Evolutionary conservation across 2,888 invertebrate genomes (phyloP).

Genomic region (Nycteola revayana): DNA sequence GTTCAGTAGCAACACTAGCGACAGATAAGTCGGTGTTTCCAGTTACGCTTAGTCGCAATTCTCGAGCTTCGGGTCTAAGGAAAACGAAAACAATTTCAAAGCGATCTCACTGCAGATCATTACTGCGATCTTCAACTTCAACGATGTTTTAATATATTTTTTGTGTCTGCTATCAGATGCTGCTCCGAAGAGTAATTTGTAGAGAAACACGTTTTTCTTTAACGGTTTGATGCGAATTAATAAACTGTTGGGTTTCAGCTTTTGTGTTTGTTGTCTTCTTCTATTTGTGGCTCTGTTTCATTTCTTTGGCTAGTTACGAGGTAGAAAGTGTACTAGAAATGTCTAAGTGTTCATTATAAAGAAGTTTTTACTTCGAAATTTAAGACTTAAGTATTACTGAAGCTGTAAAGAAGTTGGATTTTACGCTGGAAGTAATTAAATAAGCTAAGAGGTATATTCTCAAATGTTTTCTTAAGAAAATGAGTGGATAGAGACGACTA

Average conservation of each 20-base stretch:
- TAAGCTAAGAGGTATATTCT: no score
- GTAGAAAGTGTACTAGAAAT: no score
- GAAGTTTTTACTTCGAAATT: no score
- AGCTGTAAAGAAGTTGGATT: no score
- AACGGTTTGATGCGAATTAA: constrained; percentile 46
- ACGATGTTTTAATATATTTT: constrained; percentile 51
- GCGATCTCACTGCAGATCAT: constrained; percentile 59
- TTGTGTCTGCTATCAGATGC: constrained; percentile 47
- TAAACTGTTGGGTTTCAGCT: constrained; percentile 30
- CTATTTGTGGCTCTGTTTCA: background rate
- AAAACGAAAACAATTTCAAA: constrained; percentile 66
- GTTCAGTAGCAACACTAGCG: no score
- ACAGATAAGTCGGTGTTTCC: constrained; percentile 30
- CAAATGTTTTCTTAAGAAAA: no score
- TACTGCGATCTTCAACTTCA: constrained; percentile 57
- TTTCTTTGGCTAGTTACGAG: no score
- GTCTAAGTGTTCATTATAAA: no score
- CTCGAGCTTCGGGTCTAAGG: constrained; percentile 28
- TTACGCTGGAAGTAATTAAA: no score
- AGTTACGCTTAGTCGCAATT: constrained; percentile 14
- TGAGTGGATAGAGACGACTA: no score
- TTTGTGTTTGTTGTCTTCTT: constrained; percentile 8
- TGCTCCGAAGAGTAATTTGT: constrained; percentile 45
- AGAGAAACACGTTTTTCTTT: constrained; percentile 45
- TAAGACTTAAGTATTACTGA: no score